Evolutionary conservation across 2,888 invertebrate genomes (phyloP).

Genomic region (Andrena trimmerana): DNA sequence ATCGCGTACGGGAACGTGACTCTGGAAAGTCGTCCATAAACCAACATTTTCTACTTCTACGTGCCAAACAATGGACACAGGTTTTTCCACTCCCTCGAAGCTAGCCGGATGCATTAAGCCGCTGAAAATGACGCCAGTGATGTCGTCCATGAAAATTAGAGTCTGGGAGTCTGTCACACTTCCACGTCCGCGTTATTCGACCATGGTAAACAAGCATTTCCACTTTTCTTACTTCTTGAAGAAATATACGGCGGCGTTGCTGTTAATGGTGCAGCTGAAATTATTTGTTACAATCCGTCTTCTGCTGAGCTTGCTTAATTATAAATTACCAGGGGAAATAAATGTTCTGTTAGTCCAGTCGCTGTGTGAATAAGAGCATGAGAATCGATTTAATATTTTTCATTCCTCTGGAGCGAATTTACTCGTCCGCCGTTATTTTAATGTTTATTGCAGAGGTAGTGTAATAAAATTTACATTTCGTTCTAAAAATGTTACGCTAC

Average conservation of each 20-base stretch:
- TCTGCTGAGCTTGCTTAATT: no score
- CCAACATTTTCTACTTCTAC: conserved; percentile 21
- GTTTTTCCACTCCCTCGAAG: not conserved
- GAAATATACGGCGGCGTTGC: not conserved
- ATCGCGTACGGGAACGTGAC: conserved; percentile 33
- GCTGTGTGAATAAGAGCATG: no score
- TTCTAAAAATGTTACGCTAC: not conserved
- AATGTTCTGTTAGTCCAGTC: no score
- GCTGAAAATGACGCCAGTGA: not conserved
- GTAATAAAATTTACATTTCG: not conserved
- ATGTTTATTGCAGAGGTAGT: not conserved
- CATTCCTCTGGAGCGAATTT: no score
- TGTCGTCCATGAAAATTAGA: conserved; percentile 1
- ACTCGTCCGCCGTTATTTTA: no score
- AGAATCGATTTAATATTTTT: no score
- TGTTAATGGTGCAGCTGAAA: not conserved
- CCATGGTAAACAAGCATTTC: not conserved
- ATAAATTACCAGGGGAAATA: no score
- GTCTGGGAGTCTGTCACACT: no score
- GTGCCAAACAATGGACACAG: conserved; percentile 13
- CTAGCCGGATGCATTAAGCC: not conserved
- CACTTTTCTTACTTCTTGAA: not conserved
- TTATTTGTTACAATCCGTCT: not conserved
- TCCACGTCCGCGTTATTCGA: no score
- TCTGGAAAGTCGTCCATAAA: conserved; percentile 31